Base-by-base conservation (phyloP, 2,113 vertebrate genomes). In the Aythya baeri region DNA sequence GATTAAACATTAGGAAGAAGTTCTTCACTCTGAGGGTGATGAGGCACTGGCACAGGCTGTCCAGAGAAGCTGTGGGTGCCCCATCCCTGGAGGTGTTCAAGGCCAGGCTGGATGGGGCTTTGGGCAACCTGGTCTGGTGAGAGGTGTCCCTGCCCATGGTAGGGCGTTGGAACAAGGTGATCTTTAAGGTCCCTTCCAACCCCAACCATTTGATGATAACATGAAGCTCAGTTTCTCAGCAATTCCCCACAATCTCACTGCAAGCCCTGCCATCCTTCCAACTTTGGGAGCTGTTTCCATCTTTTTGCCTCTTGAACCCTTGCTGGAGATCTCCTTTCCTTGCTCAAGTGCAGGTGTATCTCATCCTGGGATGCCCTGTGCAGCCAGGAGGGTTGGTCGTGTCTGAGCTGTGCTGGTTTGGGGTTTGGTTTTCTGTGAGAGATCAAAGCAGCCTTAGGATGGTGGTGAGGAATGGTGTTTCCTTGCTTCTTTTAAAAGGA, bases 401-500 rank as follows among this genome's bases (percentile, higher is more conserved):
- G 31, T 71, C 58, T n/a, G 71, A 73, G 62, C 17, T 63, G 38
- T 25, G 27, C 11, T 20, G 36, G 38, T 25, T 63, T 38, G 36
- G 38, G 62, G 17, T 65, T 65, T 65, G 62, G 26, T 29, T 41
- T 41, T 62, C 23, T 38, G 13, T 29, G 26, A 65, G 38, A 27
- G 62, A 38, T 65, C 62, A 29, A 41, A 65, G 62, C 38, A 65
- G 38, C 62, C 26, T 41, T 26, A 29, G 62, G 38, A 17, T 65
- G 36, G 6, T 27, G 29, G 1, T 41, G 7, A 6, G 4, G 5
- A 13, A 7, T 52, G 1, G 0, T 63, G 22, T 76, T 82, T 76
- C 74, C 43, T 85, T 29, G 13, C 7, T 65, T 80, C 7, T 65
- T 83, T 83, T 41, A n/a, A 49, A 93, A 55, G 21, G 61, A 70